These are phyloP conservation scores for Diaprepes abbreviatus DNA, from an alignment of 2,888 invertebrate species.

Conservation along the genomic window DNA sequence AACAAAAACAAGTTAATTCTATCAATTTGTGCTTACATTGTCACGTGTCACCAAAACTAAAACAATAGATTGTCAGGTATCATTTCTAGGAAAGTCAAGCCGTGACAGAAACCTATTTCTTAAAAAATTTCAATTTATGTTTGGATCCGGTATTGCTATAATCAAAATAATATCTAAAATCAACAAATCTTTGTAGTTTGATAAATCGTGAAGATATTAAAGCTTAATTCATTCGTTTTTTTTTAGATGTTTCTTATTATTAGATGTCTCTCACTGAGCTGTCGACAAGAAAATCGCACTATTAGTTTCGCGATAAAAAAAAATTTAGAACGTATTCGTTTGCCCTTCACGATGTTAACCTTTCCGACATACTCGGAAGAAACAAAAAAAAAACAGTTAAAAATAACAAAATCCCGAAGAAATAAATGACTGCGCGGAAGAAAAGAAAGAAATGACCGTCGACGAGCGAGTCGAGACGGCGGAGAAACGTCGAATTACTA, in stretches of 20 bases:
- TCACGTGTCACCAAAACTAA: conserved; percentile 8
- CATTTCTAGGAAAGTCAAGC: not conserved
- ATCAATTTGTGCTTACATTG: conserved; percentile 2
- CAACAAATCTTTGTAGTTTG: not conserved
- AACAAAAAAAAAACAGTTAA: not conserved
- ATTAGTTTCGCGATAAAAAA: not conserved
- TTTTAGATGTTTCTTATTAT: not conserved
- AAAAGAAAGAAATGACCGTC: conserved; percentile 2
- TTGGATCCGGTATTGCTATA: conserved; percentile 2
- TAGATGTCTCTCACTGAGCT: too few species aligned
- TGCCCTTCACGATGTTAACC: conserved; percentile 1
- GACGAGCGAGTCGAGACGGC: conserved; percentile 2
- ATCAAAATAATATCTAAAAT: not conserved
- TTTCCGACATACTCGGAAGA: not conserved
- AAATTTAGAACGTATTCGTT: not conserved
- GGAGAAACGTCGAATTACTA: conserved; percentile 27
- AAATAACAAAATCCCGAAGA: conserved; percentile 2
- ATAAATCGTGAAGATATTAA: not conserved
- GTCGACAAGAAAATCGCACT: not conserved
- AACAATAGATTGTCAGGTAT: not conserved
- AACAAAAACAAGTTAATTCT: not conserved
- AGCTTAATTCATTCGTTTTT: not conserved
- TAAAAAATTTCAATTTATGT: not conserved
- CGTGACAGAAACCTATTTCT: conserved; percentile 1
- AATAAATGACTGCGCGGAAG: not conserved